These are phyloP conservation scores for Lepus timidus DNA, from an alignment of 2,113 vertebrate genomes.

Conservation along the genomic window DNA sequence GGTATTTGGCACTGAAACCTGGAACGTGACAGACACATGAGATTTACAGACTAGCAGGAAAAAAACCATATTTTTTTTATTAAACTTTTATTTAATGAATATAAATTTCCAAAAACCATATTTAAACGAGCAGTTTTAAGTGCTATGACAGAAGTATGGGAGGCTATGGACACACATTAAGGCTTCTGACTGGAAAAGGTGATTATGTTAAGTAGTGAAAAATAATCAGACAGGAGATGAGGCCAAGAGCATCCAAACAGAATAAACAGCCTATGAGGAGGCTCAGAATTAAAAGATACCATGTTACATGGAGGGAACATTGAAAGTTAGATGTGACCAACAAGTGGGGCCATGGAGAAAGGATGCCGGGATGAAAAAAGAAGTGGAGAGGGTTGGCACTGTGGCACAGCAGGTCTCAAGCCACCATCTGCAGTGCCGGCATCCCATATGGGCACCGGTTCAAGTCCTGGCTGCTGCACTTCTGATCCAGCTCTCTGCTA, in stretches of 20 bases:
- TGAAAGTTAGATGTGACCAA: not conserved
- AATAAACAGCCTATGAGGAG: not conserved
- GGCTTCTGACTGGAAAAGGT: slow-evolving; percentile 12
- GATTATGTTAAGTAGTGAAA: not conserved
- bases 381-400: no score
- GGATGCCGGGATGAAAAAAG: not conserved
- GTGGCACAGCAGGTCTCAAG: no score
- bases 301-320: not conserved
- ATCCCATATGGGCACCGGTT: no score
- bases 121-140: not conserved
- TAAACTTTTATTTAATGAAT: no score
- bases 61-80: not conserved
- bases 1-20: slow-evolving; percentile 5
- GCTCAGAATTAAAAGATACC: not conserved
- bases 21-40: not conserved
- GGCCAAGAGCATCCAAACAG: not conserved
- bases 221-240: not conserved
- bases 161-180: not conserved
- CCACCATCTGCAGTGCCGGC: no score
- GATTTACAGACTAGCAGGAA: not conserved
- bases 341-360: not conserved
- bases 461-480: no score
- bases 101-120: no score
- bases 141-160: not conserved
- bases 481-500: no score